Evolutionary conservation across 2,113 vertebrate species (phyloP), one percentile per base, ranked within the genome.

Genomic region (Cathartes aura): DNA sequence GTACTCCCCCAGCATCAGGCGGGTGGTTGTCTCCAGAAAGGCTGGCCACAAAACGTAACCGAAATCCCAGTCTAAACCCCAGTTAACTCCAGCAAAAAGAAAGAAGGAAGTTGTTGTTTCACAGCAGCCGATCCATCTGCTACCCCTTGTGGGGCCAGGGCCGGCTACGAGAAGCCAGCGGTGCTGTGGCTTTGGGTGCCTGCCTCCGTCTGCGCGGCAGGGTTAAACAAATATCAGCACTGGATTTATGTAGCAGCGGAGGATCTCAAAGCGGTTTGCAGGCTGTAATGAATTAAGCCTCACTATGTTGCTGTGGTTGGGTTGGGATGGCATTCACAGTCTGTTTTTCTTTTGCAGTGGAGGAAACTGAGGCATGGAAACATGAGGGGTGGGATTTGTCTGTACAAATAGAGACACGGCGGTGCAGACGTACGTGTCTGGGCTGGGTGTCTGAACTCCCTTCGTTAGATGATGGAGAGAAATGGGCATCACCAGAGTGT

Each of bases 21-120:
- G 68, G 70, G 87, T 58, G 58, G 70, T 87, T 96, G 96, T 97
- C 97, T 97, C 97, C 97, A 97, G 95, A 71, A 97, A 66, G 97
- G 76, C 97, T 96, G 89, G 76, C 96, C 94, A 78, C 96, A 97
- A 88, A 95, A 95, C 22, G 48, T 66, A 94, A 93, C 79, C 43
- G 3, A 95, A 91, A 96, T 95, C 95, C 85, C 93, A 92, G 68
- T 29, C 92, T 84, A 90, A 93, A 87, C 87, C 90, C 70, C 75
- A 30, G 78, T 47, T 85, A 82, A 38, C 60, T 80, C 43, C 56
- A 63, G 87, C 68, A 50, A 53, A 87, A 89, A 74, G 70, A 73
- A 67, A 93, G 82, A 89, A 76, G 79, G 64, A 95, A 91, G 93
- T 87, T 92, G 95, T 90, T 95, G 87, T 94, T 92, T 82, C 5